Evolutionary conservation across 1,140 invertebrate genomes (phyloP), one percentile per base, ranked within the genome.

Genomic region (Acromyrmex echinatior): DNA sequence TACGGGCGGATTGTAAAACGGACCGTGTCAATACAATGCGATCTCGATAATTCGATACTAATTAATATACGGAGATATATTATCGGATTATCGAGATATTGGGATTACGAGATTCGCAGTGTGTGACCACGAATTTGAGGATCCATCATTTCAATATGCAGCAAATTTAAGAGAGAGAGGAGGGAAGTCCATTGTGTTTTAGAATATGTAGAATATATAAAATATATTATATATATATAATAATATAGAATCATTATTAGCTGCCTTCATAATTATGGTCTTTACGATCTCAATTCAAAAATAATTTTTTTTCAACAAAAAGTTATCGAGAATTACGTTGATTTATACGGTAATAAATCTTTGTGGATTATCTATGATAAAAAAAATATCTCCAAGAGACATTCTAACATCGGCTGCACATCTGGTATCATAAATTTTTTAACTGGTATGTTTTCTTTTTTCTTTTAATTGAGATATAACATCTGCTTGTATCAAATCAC

Each of bases 21-120:
- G 60, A 51, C 18, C 45, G 9, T 49, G 60, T 78, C 39, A 79
- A 79, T 63, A 78, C 76, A 35, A 76, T 49, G 39, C 45, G 25
- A 79, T 79, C 39, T 79, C 77, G 77, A 66, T 79, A 79, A 79
- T 79, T 66, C 77, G 60, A 66, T 66, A 79, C 45, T 79, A 79
- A 79, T 79, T 79, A 79, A 66, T 79, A 79, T 45, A 31, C 39
- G 25, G 39, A 79, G 16, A 66, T 66, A 79, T 65, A 78, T 65
- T 78, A 79, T 66, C 39, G 77, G 77, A 79, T 79, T 79, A 79
- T 79, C 35, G 77, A 66, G 39, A 35, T 66, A 66, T 79, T 51
- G 60, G 62, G 25, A 79, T 79, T 79, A 51, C 39, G 39, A 79
- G 60, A 79, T 79, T 66, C 76, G 45, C n/a, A 79, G 35, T 16